Evolutionary conservation across 2,888 invertebrate genomes (phyloP).

Genomic region (Dorcus parallelipipedus): DNA sequence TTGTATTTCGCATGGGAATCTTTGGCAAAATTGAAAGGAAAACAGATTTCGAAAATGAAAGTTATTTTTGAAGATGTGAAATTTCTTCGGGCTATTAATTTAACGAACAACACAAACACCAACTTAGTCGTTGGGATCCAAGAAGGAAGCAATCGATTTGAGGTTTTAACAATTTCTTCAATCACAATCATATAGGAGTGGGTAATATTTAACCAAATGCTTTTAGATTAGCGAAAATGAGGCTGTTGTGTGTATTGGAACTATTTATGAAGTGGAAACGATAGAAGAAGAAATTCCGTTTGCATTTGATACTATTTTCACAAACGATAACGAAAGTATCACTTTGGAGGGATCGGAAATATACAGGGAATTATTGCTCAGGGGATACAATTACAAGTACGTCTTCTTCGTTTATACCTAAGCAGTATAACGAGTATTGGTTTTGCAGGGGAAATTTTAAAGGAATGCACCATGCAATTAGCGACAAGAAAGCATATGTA

Average conservation of each 20-base stretch:
- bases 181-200: not conserved
- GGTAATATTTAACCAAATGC: not conserved
- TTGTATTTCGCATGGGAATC: slow-evolving; percentile 55
- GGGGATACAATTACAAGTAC: too few species aligned
- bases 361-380: too few species aligned
- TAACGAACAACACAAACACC: too few species aligned
- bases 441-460: too few species aligned
- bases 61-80: slow-evolving; percentile 57
- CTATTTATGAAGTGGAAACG: slow-evolving; percentile 51
- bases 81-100: slow-evolving; percentile 37
- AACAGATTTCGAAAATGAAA: slow-evolving; percentile 48
- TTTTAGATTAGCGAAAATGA: slow-evolving; percentile 64
- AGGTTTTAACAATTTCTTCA: slow-evolving; percentile 33
- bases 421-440: too few species aligned
- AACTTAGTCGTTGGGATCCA: slow-evolving; percentile 34
- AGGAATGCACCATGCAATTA: too few species aligned
- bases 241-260: slow-evolving; percentile 65
- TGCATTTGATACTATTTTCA: not conserved
- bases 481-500: too few species aligned
- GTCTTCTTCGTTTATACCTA: too few species aligned
- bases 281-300: not conserved
- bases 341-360: too few species aligned
- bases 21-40: slow-evolving; percentile 46
- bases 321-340: too few species aligned
- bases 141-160: slow-evolving; percentile 33